phyloP scores from a whole-genome alignment of 2,888 invertebrate genomes.

The Campaea margaritaria region DNA sequence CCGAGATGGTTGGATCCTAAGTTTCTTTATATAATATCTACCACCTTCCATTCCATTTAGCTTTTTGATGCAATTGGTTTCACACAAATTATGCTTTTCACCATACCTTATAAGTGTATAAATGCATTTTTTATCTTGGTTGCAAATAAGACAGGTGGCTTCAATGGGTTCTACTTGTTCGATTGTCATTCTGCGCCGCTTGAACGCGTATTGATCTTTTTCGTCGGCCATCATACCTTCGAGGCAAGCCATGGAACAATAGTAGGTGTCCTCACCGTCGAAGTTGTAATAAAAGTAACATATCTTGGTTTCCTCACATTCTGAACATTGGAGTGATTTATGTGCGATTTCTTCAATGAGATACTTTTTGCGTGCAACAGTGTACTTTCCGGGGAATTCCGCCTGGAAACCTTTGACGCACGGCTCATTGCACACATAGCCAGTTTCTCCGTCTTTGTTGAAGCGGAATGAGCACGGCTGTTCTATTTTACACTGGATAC shows the following conservation, averaged over 20 bases:
- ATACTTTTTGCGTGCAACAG: conserved; percentile 67
- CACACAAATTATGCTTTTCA: conserved; percentile 80
- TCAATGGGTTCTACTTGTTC: conserved; percentile 62
- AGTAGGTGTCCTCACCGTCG: conserved; percentile 78
- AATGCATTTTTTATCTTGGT: conserved; percentile 74
- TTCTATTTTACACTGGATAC: conserved; percentile 74
- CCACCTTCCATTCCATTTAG: conserved; percentile 72
- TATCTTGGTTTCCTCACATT: conserved; percentile 74
- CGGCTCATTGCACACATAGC: conserved; percentile 76
- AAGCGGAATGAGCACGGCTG: conserved; percentile 67
- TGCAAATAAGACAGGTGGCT: conserved; percentile 78
- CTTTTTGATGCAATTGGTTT: conserved; percentile 84
- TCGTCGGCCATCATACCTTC: conserved; percentile 83
- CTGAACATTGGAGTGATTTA: conserved; percentile 62
- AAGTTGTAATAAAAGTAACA: conserved; percentile 79
- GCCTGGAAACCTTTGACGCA: conserved; percentile 79
- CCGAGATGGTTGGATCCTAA: conserved; percentile 38
- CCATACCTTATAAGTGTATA: conserved; percentile 82
- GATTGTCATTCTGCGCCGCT: conserved; percentile 80
- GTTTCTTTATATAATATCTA: conserved; percentile 66
- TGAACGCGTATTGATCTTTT: conserved; percentile 82
- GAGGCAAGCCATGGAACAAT: conserved; percentile 83
- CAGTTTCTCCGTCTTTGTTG: conserved; percentile 58
- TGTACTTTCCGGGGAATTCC: conserved; percentile 64
- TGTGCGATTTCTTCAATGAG: conserved; percentile 73